A percentile compares a stretch with the other conserved stretches of the same genome.
Evolutionary conservation across 2,797 vertebrate genomes (phyloP).

Genomic region (Rhyacichthys aspro): DNA sequence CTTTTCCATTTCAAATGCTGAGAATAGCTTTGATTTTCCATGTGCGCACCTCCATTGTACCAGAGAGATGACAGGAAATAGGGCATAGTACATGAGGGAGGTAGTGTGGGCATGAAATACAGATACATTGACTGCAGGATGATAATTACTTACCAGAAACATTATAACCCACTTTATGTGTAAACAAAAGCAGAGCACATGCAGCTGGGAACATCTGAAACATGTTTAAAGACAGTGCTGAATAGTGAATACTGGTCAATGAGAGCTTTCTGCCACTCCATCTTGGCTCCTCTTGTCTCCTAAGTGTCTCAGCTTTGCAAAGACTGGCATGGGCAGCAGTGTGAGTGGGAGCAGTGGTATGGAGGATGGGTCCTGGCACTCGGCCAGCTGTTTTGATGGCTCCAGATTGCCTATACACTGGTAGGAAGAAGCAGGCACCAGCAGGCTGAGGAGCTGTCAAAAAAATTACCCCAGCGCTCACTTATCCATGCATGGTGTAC

Average conservation of each 20-base stretch:
- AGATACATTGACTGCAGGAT: slow-evolving; percentile 53
- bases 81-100: slow-evolving; percentile 52
- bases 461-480: slow-evolving; percentile 78
- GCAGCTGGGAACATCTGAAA: slow-evolving; percentile 21
- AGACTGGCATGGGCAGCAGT: slow-evolving; percentile 44
- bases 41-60: slow-evolving; percentile 44
- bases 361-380: slow-evolving; percentile 61
- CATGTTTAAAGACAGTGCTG: slow-evolving; percentile 20
- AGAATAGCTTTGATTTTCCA: slow-evolving; percentile 37
- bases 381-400: slow-evolving; percentile 77
- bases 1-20: slow-evolving; percentile 22
- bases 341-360: slow-evolving; percentile 62
- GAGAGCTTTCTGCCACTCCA: slow-evolving; percentile 37
- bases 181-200: slow-evolving; percentile 38
- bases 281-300: slow-evolving; percentile 34
- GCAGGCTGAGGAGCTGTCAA: slow-evolving; percentile 75
- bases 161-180: slow-evolving; percentile 29
- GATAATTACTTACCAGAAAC: slow-evolving; percentile 51
- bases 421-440: slow-evolving; percentile 77
- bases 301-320: slow-evolving; percentile 38
- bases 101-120: slow-evolving; percentile 41
- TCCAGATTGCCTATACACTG: slow-evolving; percentile 79
- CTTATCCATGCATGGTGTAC: slow-evolving; percentile 87
- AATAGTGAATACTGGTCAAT: neutral
- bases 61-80: slow-evolving; percentile 70